Base-by-base conservation (phyloP, 2,888 invertebrate species). In the Fragum sueziense region DNA sequence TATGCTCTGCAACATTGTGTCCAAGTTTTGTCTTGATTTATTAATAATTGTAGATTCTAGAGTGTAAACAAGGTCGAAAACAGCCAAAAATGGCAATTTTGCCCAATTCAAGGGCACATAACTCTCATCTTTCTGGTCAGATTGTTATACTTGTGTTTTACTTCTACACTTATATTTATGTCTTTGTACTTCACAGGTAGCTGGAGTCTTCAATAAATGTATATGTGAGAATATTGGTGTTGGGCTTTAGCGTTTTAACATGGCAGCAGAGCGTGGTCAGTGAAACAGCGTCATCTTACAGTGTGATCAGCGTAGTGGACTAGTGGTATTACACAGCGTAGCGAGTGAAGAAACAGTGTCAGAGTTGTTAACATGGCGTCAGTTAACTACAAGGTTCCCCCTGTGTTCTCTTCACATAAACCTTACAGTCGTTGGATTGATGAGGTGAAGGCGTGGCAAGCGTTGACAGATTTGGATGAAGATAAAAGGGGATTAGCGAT, bases 401-500 rank as follows among this genome's bases (percentile, higher is more conserved):
- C 67, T 41, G 76, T 69, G 27, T 77, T 70, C 25, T 51, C 70
- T 22, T 20, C 47, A 22, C 69, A 67, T 9, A 75, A 79, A 62
- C 76, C 70, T n/a, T 76, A 80, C 65, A 73, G 65, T 20, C 57
- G 80, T 25, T 80, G 80, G 80, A 61, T 73, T n/a, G 80, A 80
- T 33, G 76, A 71, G 47, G 11, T 80, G 1, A 76, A 80, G 57
- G 76, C 76, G 20, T 80, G 76, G 73, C n/a, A 80, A 37, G 57
- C 62, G 2, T 52, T 76, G 14, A 80, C 80, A 41, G 80, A 74
- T 27, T 51, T 80, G 7, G 76, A 72, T 25, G 62, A 62, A 20
- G 51, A 73, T 37, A 74, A 79, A 31, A 67, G 68, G 51, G 79
- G 74, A 14, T 17, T 74, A 31, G 70, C 74, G 0, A 68, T 79